Conservation (phyloP, 2,888 invertebrate species). For the Cerastis rubricosa region DNA sequence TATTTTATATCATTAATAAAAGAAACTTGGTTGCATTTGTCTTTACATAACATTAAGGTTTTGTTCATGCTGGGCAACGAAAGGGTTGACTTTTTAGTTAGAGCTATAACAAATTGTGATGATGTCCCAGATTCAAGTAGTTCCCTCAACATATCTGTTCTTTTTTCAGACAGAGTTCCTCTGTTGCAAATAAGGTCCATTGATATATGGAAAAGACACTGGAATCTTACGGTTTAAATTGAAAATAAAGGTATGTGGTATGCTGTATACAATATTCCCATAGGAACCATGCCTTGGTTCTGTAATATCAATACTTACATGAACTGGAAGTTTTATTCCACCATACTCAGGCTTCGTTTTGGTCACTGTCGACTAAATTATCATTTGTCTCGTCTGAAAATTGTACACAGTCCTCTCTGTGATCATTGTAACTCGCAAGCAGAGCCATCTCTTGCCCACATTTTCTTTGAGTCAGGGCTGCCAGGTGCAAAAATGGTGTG, state of each 20-base stretch:
- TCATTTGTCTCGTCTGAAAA: constrained; percentile 1
- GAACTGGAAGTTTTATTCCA: constrained; percentile 7
- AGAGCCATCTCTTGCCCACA: constrained; percentile 1
- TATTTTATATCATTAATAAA: background rate
- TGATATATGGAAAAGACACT: constrained; percentile 8
- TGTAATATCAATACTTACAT: background rate
- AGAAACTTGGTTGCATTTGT: background rate
- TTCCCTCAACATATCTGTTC: constrained; percentile 10
- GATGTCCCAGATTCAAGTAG: constrained; percentile 10
- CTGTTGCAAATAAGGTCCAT: background rate
- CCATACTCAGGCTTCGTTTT: constrained; percentile 1
- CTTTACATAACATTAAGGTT: background rate
- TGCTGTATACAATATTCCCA: constrained; percentile 11
- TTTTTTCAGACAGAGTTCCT: background rate
- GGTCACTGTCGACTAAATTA: background rate
- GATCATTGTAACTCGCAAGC: constrained; percentile 10
- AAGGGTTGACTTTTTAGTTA: background rate
- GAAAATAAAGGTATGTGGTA: constrained; percentile 8
- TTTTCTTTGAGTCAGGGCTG: too few species aligned
- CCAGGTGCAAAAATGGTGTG: too few species aligned
- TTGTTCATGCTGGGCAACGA: background rate
- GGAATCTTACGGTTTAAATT: background rate
- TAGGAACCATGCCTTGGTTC: constrained; percentile 12
- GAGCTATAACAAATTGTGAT: background rate
- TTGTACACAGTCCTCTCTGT: constrained; percentile 10